phyloP scores from a whole-genome alignment of 2,797 vertebrate species.

The Arnoldichthys spilopterus region DNA sequence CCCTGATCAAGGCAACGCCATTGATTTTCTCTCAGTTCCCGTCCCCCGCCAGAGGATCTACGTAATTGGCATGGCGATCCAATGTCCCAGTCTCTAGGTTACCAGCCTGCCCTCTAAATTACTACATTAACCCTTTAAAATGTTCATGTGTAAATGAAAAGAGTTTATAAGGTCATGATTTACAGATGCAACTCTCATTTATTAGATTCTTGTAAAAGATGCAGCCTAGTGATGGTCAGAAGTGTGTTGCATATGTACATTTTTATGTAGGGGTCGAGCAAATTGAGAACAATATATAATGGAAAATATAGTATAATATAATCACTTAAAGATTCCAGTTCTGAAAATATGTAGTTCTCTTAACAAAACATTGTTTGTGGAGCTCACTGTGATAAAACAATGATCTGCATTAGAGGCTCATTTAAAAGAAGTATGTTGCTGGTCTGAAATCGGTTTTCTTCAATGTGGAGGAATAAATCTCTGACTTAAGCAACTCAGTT shows the following conservation, averaged over 20 bases:
- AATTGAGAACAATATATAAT: neutral
- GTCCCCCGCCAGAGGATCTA: conserved; percentile 23
- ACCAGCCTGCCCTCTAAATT: conserved; percentile 15
- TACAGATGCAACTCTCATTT: neutral
- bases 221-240: neutral
- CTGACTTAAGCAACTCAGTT: neutral
- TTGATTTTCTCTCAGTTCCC: conserved; percentile 47
- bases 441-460: neutral
- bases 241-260: neutral
- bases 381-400: neutral
- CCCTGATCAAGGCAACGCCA: conserved; percentile 23
- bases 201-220: neutral
- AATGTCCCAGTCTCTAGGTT: conserved; percentile 23
- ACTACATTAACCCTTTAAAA: neutral
- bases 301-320: neutral
- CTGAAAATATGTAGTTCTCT: neutral
- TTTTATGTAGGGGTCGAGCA: neutral
- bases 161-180: neutral
- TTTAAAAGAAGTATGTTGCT: neutral
- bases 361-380: neutral
- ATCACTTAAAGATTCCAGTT: neutral
- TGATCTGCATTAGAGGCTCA: neutral
- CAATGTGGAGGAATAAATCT: neutral
- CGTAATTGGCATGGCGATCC: conserved; percentile 35
- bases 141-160: neutral